Conservation (phyloP, 2,797 vertebrate genomes). For the Kryptolebias ocellatus region DNA sequence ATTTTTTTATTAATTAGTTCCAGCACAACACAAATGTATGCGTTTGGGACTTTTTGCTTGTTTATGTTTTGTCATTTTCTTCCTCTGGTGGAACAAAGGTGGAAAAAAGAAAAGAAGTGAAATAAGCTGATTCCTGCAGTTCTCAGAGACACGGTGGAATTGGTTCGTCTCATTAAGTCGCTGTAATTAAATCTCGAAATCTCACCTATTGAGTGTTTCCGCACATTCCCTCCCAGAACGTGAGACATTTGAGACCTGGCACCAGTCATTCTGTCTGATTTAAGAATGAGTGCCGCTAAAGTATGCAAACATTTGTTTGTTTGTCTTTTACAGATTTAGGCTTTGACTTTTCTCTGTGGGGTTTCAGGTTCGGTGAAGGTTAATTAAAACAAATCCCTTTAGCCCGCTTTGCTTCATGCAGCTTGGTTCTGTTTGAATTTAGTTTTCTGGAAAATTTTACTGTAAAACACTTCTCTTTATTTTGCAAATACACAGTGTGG, state of each 20-base stretch:
- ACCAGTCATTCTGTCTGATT: conserved; percentile 29
- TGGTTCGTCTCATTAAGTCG: conserved; percentile 46
- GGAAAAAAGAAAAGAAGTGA: conserved; percentile 4
- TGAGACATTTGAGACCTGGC: conserved; percentile 15
- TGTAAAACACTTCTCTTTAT: conserved; percentile 5
- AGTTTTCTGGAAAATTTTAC: background rate
- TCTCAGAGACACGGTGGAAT: conserved; percentile 14
- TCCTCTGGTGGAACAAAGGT: conserved; percentile 11
- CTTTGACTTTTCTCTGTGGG: conserved; percentile 9
- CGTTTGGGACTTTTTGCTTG: background rate
- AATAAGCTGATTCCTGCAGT: conserved; percentile 25
- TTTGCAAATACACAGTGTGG: background rate
- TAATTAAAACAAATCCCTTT: conserved; percentile 27
- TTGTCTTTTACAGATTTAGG: conserved; percentile 13
- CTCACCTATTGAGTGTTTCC: conserved; percentile 48
- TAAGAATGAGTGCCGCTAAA: conserved; percentile 5
- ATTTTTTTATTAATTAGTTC: background rate
- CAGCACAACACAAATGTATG: no score
- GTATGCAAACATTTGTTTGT: conserved; percentile 22
- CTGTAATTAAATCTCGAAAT: conserved; percentile 53
- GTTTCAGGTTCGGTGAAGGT: conserved; percentile 35
- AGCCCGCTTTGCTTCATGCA: background rate
- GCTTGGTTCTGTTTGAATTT: conserved; percentile 4
- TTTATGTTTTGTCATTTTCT: conserved; percentile 21
- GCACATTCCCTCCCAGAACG: conserved; percentile 40